These are phyloP conservation scores for Pyrrhia umbra DNA, from an alignment of 2,888 invertebrate species.

Conservation along the genomic window DNA sequence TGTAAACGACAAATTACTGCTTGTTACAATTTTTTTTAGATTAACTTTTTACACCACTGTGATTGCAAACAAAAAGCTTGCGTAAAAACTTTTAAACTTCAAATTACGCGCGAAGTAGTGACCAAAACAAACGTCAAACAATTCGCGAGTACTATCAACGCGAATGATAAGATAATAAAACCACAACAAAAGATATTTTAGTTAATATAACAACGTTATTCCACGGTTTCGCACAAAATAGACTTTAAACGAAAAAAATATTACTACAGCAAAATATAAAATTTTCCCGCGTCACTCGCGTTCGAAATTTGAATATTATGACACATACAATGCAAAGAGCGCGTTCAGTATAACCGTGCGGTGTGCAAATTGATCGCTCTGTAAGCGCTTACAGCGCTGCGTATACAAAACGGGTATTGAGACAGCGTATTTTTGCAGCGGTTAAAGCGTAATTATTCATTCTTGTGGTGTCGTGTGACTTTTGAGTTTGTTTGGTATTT, in stretches of 20 bases:
- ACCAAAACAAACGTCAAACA: neutral
- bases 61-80: neutral
- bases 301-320: conserved; percentile 49
- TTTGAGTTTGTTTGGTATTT: conserved; percentile 7
- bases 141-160: neutral
- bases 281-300: conserved; percentile 58
- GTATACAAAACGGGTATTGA: conserved; percentile 9
- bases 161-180: conserved; percentile 47
- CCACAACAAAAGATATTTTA: conserved; percentile 22
- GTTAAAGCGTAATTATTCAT: conserved; percentile 22
- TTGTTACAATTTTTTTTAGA: too few species aligned
- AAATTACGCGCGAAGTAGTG: conserved; percentile 17
- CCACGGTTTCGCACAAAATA: neutral
- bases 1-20: neutral
- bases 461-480: conserved; percentile 68
- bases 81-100: neutral
- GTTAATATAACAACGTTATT: neutral
- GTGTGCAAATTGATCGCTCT: conserved; percentile 64
- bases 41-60: too few species aligned
- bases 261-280: neutral
- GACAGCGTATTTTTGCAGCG: conserved; percentile 1
- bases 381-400: conserved; percentile 57
- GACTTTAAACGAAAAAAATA: neutral
- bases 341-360: conserved; percentile 47
- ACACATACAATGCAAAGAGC: conserved; percentile 44